Evolutionary conservation across 1,140 invertebrate species (phyloP), one percentile per base, ranked within the genome.

Genomic region (Bombus pyrosoma): DNA sequence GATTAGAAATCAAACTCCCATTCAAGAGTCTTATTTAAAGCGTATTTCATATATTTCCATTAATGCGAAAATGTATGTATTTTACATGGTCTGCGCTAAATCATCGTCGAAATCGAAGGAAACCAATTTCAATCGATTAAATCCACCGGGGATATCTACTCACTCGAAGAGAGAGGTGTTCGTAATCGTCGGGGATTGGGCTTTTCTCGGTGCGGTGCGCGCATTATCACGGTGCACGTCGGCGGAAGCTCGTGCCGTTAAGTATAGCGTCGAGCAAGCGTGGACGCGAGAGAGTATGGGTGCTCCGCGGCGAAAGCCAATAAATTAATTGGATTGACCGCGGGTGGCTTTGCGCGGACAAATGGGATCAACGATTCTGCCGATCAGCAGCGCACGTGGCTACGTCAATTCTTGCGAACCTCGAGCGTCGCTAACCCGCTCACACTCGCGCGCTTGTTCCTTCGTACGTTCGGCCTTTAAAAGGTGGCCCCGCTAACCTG

Each of bases 291-390:
- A 15, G 43, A 22, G 82, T 64, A 57, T 32, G 69, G 77, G 53
- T 66, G 74, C 80, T 71, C 78, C 87, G 87, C 89, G 89, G 90
- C 89, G 89, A 94, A 94, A 95, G 94, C 94, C 94, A 95, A 95
- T 95, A 94, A 95, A 95, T 94, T 95, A 95, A 95, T 95, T 95
- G 94, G 94, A 95, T 95, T 94, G 92, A 83, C 91, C 84, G 90
- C 89, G 92, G 93, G 92, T 92, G 92, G 93, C 93, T 94, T 94
- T 93, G 90, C 92, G 81, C 91, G 86, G 91, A 93, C 94, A 94
- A 95, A 95, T 94, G 92, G 93, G 94, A 95, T 95, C 93, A 94
- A 90, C 91, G 92, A 94, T 94, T 94, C 89, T 92, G 92, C 89
- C 93, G 94, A 95, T 95, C 93, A 92, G 93, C 93, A 93, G 66